Evolutionary conservation across 2,113 vertebrate genomes (phyloP), one percentile per base, ranked within the genome.

Genomic region (Pelecanoides urinatrix): DNA sequence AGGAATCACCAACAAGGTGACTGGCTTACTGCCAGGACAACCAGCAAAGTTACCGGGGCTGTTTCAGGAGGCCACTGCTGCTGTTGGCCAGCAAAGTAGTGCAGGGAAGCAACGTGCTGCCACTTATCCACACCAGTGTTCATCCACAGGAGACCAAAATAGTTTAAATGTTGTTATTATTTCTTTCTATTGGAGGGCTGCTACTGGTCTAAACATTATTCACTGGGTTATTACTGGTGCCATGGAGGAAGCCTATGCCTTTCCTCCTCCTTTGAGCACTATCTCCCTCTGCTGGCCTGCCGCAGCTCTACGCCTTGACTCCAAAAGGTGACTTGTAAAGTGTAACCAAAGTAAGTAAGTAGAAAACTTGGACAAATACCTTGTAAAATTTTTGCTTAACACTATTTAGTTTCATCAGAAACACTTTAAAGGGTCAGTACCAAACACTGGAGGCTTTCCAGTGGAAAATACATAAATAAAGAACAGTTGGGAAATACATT

Each of bases 221-320:
- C 25, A 8, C 56, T 40, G 42, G 25, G 23, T 25, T 53, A 42
- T 15, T 10, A 16, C 52, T 16, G 71, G 55, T 27, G 56, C 23
- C 3, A 16, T 25, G 47, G 75, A 83, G 25, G 55, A 47, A 84
- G 59, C 10, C 75, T 23, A 10, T 8, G 50, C 34, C 55, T 32
- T 55, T 49, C 21, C 58, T 71, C 82, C 94, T 93, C 88, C 86
- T 94, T 82, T 94, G 94, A 90, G 84, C 84, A 34, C 89, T 50
- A 55, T 62, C 96, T 86, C 97, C 95, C 97, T 91, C 97, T 97
- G 91, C 95, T 79, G 96, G 82, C 91, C 58, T 67, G 74, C 67
- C 12, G 16, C 62, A 62, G 92, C 62, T 62, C 80, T 87, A 89
- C 83, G 3, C 70, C 45, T 88, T 32, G 44, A 45, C 66, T 45